phyloP scores from a whole-genome alignment of 53 echinoderm and acorn worm species.

The Temnopleurus reevesii region DNA sequence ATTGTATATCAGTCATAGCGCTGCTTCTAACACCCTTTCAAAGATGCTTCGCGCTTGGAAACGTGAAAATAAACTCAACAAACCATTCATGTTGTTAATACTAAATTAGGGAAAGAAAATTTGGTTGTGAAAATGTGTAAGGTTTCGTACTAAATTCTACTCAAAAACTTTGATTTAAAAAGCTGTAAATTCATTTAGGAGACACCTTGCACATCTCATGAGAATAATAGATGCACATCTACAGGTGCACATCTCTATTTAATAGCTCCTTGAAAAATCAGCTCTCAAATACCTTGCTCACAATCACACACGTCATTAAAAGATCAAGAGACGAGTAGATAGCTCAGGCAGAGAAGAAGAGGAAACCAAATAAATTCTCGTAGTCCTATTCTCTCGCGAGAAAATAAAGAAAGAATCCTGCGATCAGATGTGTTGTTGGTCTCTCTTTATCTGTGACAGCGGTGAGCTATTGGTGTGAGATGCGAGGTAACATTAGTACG shows the following conservation, averaged over 20 bases:
- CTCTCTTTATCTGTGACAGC: slow-evolving; percentile 17
- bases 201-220: slow-evolving; percentile 21
- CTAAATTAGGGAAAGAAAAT: background rate
- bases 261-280: slow-evolving; percentile 27
- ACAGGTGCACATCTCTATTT: slow-evolving; percentile 35
- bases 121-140: slow-evolving; percentile 27
- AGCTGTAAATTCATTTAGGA: slow-evolving; percentile 20
- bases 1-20: no score
- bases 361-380: background rate
- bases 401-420: background rate
- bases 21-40: background rate
- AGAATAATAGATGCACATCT: slow-evolving; percentile 9
- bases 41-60: no score
- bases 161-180: slow-evolving; percentile 12
- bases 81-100: no score
- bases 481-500: slow-evolving; percentile 6
- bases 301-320: slow-evolving; percentile 20
- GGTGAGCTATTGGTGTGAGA: background rate
- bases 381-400: background rate
- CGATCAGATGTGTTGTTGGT: slow-evolving; percentile 14
- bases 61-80: no score
- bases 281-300: background rate
- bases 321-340: background rate
- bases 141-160: slow-evolving; percentile 19
- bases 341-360: background rate